Evolutionary conservation across 1,140 invertebrate species (phyloP), one percentile per base, ranked within the genome.

Genomic region (Hyphantria cunea): DNA sequence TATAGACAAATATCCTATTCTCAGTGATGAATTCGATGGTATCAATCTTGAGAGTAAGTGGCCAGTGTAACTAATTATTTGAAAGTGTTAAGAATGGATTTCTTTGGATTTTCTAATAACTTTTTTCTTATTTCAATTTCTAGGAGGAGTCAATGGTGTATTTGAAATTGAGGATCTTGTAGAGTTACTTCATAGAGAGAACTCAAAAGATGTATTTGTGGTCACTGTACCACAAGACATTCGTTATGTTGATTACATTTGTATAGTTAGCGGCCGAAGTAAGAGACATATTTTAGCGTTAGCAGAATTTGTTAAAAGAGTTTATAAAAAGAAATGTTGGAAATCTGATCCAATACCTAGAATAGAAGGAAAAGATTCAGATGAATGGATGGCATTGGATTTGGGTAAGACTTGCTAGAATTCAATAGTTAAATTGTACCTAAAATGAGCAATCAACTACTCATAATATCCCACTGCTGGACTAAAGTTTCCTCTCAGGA

Each of bases 361-460:
- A 70, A 92, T 97, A 67, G 96, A 98, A 92, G 97, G 97, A 15
- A 91, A 94, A 81, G 89, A 93, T 53, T 94, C 93, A 45, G 91
- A 92, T 39, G 94, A 97, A 68, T 99, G 97, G 98, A 93, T 97
- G 72, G 97, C 97, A 34, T 77, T 99, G 78, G 97, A 99, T 93
- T 92, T 99, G 91, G 96, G 96, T 97, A 88, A 59, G 61, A 6
- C 6, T 41, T 53, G 17, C 2, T 25, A 25, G 17, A 25, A 25
- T 25, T 25, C 5, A 25, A 25, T 3, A 25, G 17, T 25, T n/a
- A n/a, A n/a, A 25, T 25, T 25, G 17, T 25, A 25, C 5, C 5
- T 25, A 25, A 25, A 1, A 25, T 25, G 5, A 25, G 17, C 17
- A 25, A 25, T 5, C 1, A 25, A 25, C 5, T n/a, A n/a, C n/a